Evolutionary conservation across 1,140 invertebrate genomes (phyloP), one percentile per base, ranked within the genome.

Genomic region (Littorina saxatilis): DNA sequence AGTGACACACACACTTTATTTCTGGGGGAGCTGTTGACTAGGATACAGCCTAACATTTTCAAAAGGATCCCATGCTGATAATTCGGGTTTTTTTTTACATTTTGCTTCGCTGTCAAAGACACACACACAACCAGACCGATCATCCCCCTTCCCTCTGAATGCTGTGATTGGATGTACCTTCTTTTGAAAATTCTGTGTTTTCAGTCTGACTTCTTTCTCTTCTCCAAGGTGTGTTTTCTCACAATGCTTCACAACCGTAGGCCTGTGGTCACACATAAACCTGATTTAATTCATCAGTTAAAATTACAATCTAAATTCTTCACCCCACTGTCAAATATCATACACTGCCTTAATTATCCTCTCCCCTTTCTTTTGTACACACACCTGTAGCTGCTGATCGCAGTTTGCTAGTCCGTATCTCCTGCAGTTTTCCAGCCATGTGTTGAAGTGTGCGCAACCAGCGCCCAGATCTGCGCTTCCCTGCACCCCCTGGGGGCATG

Each of bases 351-450:
- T n/a, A n/a, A n/a, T n/a, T n/a, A n/a, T n/a, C n/a, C n/a, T n/a
- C n/a, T n/a, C n/a, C n/a, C n/a, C n/a, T n/a, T n/a, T n/a, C n/a
- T n/a, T n/a, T n/a, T n/a, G n/a, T n/a, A n/a, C 7, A 32, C 52
- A 55, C 9, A 78, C 76, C 76, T 78, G 80, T 3, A 87, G 76
- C 79, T 87, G 85, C 32, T 88, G 73, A 20, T 88, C 85, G 84
- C 90, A 91, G 73, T 88, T 87, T n/a, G 81, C 79, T 0, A 90
- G 47, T 13, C 87, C 88, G 78, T 89, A 90, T 20, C 87, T 75
- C 35, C 80, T 79, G 79, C 90, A 91, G 77, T 83, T 91, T 39
- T 90, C 85, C 74, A 88, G 84, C 90, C 90, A 91, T 0, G 89
- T 29, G 40, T 85, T 77, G 50, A 90, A 90, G 35, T 84, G 79